Evolutionary conservation across 2,113 vertebrate species (phyloP), one percentile per base, ranked within the genome.

Genomic region (Cynopterus brachyotis): DNA sequence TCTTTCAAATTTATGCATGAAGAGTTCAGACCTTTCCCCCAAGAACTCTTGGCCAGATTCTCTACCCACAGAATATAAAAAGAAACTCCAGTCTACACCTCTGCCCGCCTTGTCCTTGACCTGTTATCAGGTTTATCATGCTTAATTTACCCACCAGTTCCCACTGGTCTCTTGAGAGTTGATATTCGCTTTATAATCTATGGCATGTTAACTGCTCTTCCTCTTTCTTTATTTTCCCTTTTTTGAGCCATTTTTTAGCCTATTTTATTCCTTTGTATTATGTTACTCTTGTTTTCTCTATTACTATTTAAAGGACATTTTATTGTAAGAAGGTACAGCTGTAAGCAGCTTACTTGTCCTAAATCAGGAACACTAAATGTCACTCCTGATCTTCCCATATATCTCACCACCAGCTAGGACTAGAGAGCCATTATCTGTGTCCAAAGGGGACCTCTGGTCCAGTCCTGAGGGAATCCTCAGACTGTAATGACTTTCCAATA

Each of bases 161-260:
- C 64, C 42, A 19, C 13, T 57, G 32, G 37, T 72, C 72, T 89
- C 92, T 82, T 89, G 15, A 5, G 22, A 5, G 40, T 28, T 64
- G 13, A 9, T 55, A 91, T 59, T 42, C 92, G 19, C 50, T 13
- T 60, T 92, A 66, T 57, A 12, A 26, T 70, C 24, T 37, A 73
- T 53, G 42, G 32, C 78, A 13, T 60, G 45, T 75, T 96, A 60
- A 83, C 26, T 50, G 20, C 3, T n/a, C 83, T 94, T 30, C 59
- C 5, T 40, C 45, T 96, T 96, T 78, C 82, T 89, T 66, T 80
- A 5, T 73, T 47, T 89, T 79, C 45, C n/a, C 93, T 88, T n/a
- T 26, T 17, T 72, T 94, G 26, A 88, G n/a, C 16, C 72, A 57
- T 30, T 91, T 95, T 95, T 96, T 53, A 84, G 45, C 6, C 83